Percentiles rank a stretch among this genome's conserved stretches.
phyloP scores from a whole-genome alignment of 2,888 invertebrate genomes.

The Tachina lurida region DNA sequence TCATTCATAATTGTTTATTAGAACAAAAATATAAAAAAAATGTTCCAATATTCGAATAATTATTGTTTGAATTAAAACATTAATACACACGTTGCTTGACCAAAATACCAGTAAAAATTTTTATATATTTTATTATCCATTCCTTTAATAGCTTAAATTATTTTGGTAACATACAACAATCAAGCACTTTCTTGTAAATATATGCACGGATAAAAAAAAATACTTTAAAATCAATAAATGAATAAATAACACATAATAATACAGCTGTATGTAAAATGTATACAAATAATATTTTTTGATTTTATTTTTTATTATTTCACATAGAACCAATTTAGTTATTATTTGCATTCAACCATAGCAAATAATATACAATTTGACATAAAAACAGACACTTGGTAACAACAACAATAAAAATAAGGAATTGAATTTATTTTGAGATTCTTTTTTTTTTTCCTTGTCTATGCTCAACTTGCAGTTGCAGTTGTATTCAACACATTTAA shows the following conservation, averaged over 20 bases:
- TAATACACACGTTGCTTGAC: too few relatives aligned
- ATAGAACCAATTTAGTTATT: slow-evolving; percentile 39
- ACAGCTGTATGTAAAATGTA: not conserved
- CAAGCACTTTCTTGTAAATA: not conserved
- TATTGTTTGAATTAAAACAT: too few relatives aligned
- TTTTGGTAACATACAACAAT: not conserved
- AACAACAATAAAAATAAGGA: slow-evolving; percentile 2
- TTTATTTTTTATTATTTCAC: slow-evolving; percentile 30
- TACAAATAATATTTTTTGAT: not conserved
- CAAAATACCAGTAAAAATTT: not conserved
- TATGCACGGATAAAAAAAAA: not conserved
- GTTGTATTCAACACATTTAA: slow-evolving; percentile 34
- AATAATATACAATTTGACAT: slow-evolving; percentile 5
- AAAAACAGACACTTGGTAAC: not conserved
- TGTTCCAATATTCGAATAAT: too few relatives aligned
- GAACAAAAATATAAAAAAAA: too few relatives aligned
- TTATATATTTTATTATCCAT: not conserved
- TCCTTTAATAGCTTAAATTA: not conserved
- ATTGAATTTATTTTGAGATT: slow-evolving; percentile 30
- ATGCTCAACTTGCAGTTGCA: slow-evolving; percentile 28
- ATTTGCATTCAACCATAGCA: slow-evolving; percentile 31
- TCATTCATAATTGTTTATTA: too few relatives aligned
- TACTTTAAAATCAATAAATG: slow-evolving; percentile 13
- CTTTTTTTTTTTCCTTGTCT: slow-evolving; percentile 12
- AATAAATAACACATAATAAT: slow-evolving; percentile 3